Evolutionary conservation across 2,888 invertebrate genomes (phyloP).

Genomic region (Selenia dentaria): DNA sequence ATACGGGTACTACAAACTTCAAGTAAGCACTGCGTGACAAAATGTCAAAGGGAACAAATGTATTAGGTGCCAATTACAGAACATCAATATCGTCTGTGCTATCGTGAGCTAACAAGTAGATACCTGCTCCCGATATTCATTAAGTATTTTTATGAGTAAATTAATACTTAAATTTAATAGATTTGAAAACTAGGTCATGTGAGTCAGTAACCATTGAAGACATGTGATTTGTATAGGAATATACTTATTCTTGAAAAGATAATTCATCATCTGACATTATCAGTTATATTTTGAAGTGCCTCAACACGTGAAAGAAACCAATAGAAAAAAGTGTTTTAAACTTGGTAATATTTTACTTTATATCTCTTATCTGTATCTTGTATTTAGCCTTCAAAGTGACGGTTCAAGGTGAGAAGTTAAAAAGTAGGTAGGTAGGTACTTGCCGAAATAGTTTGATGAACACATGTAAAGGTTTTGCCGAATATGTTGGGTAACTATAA

Average conservation of each 20-base stretch:
- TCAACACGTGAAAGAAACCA: constrained; percentile 14
- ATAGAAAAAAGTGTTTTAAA: constrained; percentile 11
- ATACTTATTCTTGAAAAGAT: constrained; percentile 14
- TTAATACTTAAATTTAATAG: too few species aligned
- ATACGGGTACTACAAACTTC: too few species aligned
- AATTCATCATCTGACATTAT: constrained; percentile 30
- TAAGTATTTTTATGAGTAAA: too few species aligned
- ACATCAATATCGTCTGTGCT: too few species aligned
- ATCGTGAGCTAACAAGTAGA: too few species aligned
- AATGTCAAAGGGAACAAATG: too few species aligned
- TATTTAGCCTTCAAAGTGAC: constrained; percentile 13
- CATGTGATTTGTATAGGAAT: constrained; percentile 22
- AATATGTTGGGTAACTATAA: too few species aligned
- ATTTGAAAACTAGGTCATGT: constrained; percentile 33
- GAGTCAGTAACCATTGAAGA: constrained; percentile 9
- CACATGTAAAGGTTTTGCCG: too few species aligned
- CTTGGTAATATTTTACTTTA: constrained; percentile 10
- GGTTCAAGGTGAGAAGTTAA: constrained; percentile 11
- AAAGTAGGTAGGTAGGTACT: too few species aligned
- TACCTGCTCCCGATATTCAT: too few species aligned
- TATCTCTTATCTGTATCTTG: constrained; percentile 8
- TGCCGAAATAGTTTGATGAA: not conserved
- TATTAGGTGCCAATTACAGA: too few species aligned
- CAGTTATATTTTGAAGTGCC: constrained; percentile 27
- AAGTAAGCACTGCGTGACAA: too few species aligned